Percentiles rank a stretch among this genome's conserved stretches.
Conservation (phyloP, 2,113 vertebrate genomes). For the Pteruthius melanotis region DNA sequence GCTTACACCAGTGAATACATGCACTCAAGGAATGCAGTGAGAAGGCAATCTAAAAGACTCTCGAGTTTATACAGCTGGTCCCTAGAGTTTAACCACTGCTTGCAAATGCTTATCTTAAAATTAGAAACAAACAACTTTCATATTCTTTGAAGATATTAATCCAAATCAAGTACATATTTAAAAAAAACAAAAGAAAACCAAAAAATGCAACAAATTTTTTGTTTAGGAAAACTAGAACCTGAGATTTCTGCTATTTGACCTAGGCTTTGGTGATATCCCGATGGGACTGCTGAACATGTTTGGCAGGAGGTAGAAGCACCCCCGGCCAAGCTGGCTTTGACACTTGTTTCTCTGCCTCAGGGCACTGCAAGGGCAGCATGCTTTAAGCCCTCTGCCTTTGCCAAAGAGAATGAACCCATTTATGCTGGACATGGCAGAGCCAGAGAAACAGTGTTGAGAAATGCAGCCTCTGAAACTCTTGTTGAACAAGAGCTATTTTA, state of each 20-base stretch:
- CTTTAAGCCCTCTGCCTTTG: neutral
- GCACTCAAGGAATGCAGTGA: neutral
- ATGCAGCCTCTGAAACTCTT: neutral
- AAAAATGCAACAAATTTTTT: neutral
- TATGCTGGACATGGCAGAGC: neutral
- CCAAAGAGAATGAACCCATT: neutral
- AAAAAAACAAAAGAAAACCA: neutral
- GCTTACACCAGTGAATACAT: neutral
- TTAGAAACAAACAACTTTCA: neutral
- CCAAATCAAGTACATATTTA: neutral
- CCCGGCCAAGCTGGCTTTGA: neutral
- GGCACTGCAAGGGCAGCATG: neutral
- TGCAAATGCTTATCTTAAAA: neutral
- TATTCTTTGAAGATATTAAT: neutral
- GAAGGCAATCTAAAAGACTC: neutral
- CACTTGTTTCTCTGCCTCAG: fast-evolving
- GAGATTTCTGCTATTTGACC: neutral
- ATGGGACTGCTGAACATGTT: neutral
- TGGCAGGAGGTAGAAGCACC: neutral
- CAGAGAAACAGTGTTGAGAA: neutral
- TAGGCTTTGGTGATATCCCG: neutral
- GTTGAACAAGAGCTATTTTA: neutral
- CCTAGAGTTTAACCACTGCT: neutral
- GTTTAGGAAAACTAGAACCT: neutral
- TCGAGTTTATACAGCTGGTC: neutral